A percentile compares a stretch with the other conserved stretches of the same genome.
phyloP scores from a whole-genome alignment of 2,113 vertebrate genomes.

The Struthidea cinerea region DNA sequence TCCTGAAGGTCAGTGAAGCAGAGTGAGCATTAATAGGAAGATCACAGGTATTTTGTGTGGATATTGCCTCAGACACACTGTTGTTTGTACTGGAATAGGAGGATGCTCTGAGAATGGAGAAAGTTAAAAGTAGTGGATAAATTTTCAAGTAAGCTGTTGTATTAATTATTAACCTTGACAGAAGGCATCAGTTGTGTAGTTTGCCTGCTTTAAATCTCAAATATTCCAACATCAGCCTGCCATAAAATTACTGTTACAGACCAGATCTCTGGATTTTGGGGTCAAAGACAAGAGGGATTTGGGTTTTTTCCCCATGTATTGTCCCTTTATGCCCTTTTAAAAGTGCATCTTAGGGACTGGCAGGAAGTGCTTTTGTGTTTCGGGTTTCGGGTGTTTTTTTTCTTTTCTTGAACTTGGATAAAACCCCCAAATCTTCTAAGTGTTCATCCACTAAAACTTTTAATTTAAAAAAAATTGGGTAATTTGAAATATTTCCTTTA shows the following conservation, averaged over 20 bases:
- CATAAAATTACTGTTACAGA: neutral
- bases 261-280: neutral
- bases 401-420: neutral
- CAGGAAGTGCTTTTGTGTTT: neutral
- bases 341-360: neutral
- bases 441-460: neutral
- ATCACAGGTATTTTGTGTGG: neutral
- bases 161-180: neutral
- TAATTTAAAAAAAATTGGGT: neutral
- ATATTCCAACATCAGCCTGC: neutral
- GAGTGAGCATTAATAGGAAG: neutral
- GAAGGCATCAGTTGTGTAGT: neutral
- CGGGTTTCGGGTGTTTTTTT: fast-evolving
- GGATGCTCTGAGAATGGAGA: neutral
- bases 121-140: neutral
- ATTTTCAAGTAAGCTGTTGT: neutral
- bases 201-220: neutral
- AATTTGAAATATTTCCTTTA: neutral
- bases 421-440: fast-evolving
- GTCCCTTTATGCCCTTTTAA: fast-evolving
- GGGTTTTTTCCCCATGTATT: neutral
- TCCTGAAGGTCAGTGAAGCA: neutral
- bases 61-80: neutral
- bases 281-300: neutral
- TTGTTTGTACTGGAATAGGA: neutral